phyloP scores from a whole-genome alignment of 2,113 vertebrate species.

The Ploceus nigricollis region DNA sequence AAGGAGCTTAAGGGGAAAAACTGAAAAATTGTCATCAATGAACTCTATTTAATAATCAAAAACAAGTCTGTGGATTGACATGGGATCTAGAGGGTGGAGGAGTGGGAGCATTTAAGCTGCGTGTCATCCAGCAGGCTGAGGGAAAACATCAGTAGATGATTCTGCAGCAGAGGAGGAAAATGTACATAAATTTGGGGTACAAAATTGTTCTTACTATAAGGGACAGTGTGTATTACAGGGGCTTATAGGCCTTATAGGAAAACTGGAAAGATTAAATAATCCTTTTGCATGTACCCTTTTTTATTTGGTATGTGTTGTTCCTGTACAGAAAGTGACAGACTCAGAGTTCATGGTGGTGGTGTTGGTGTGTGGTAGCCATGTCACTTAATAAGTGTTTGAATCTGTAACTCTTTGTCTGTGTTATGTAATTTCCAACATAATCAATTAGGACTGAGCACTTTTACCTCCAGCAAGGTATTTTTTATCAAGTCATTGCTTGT shows the following conservation, averaged over 20 bases:
- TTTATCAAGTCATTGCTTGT: not conserved
- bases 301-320: not conserved
- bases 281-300: not conserved
- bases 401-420: not conserved
- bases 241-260: not conserved
- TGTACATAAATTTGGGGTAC: not conserved
- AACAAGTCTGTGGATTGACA: not conserved
- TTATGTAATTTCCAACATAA: not conserved
- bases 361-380: not conserved
- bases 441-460: not conserved
- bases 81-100: not conserved
- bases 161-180: not conserved
- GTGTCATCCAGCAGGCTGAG: not conserved
- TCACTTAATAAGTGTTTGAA: not conserved
- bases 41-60: conserved; percentile 1
- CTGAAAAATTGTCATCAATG: conserved; percentile 19
- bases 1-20: conserved; percentile 46
- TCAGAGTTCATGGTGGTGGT: not conserved
- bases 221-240: not conserved
- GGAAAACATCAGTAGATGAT: not conserved
- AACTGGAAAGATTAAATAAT: not conserved
- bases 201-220: not conserved
- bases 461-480: not conserved
- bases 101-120: not conserved
- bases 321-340: not conserved